Percentiles rank a stretch among this genome's conserved stretches.
Evolutionary conservation across 2,888 invertebrate species (phyloP).

Genomic region (Eupithecia inturbata): DNA sequence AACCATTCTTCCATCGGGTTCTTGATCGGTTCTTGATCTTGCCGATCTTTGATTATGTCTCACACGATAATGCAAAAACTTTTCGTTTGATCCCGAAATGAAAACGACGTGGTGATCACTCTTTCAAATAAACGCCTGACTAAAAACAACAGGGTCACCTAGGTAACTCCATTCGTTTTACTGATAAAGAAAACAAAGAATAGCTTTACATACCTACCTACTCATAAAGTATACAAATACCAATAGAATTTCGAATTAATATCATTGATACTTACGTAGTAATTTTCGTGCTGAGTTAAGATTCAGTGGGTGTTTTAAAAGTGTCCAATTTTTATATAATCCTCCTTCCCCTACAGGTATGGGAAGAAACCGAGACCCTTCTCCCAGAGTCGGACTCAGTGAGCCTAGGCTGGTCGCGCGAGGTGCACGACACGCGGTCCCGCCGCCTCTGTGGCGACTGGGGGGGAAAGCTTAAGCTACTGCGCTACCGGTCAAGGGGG

Average conservation of each 20-base stretch:
- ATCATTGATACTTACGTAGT: too few species aligned
- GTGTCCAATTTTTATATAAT: background rate
- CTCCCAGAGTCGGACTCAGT: slow-evolving; percentile 71
- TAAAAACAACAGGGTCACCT: too few species aligned
- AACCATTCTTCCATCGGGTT: background rate
- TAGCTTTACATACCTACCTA: too few species aligned
- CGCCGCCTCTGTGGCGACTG: slow-evolving; percentile 90
- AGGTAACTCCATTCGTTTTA: too few species aligned
- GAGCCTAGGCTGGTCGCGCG: slow-evolving; percentile 73
- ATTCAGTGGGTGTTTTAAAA: background rate
- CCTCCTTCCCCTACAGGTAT: slow-evolving; percentile 61
- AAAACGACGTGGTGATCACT: too few species aligned
- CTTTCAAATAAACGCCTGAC: too few species aligned
- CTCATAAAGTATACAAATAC: too few species aligned
- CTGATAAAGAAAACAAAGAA: too few species aligned
- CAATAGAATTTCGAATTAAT: too few species aligned
- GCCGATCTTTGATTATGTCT: background rate
- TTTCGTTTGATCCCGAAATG: too few species aligned
- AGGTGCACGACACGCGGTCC: slow-evolving; percentile 59
- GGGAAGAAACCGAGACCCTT: slow-evolving; percentile 70
- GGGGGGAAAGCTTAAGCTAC: slow-evolving; percentile 89
- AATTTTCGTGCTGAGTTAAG: background rate
- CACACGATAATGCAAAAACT: background rate
- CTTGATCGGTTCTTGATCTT: background rate
- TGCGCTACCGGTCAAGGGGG: slow-evolving; percentile 86